phyloP scores from a whole-genome alignment of 2,888 invertebrate species.

The Protodeltote pygarga region DNA sequence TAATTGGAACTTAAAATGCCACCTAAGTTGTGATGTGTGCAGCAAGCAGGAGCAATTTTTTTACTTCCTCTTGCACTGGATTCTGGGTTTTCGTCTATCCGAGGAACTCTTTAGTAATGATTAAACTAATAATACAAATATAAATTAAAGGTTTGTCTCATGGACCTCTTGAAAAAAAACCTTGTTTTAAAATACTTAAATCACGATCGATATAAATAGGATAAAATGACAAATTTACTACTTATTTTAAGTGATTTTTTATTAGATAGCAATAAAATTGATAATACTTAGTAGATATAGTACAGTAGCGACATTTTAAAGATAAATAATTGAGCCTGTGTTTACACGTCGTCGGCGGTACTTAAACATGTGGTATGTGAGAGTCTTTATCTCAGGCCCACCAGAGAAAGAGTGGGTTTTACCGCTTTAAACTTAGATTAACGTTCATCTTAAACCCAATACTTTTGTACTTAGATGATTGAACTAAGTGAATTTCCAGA shows the following conservation, averaged over 20 bases:
- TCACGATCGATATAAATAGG: not conserved
- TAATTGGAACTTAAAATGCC: too few species aligned
- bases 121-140: too few species aligned
- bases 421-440: constrained; percentile 40
- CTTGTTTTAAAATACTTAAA: not conserved
- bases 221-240: constrained; percentile 3
- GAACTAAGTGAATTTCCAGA: too few species aligned
- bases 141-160: too few species aligned
- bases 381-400: constrained; percentile 55
- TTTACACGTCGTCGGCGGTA: constrained; percentile 54
- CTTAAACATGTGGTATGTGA: constrained; percentile 60
- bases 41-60: too few species aligned
- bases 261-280: constrained; percentile 35
- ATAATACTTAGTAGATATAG: constrained; percentile 7
- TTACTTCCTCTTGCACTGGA: too few species aligned
- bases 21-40: too few species aligned
- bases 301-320: constrained; percentile 43
- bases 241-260: constrained; percentile 23
- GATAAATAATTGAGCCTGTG: constrained; percentile 49
- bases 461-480: too few species aligned
- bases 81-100: too few species aligned
- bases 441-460: too few species aligned
- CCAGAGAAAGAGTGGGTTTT: constrained; percentile 19
- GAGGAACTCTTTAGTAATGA: too few species aligned
- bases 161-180: not conserved